Conservation (phyloP, 2,888 invertebrate genomes). For the Trachelus troglodyta region DNA sequence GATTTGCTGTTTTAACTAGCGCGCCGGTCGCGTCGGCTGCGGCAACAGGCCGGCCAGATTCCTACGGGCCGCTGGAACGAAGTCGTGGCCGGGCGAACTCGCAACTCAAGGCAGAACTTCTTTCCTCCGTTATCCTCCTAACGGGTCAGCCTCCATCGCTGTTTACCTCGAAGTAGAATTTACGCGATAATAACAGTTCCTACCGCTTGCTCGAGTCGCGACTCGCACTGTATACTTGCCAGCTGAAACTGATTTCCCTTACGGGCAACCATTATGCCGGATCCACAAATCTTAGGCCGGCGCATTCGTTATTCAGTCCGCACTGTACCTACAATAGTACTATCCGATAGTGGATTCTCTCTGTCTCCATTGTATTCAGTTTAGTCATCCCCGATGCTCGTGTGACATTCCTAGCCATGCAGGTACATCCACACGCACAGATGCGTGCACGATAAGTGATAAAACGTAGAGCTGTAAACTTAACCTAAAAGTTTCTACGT, state of each 20-base stretch:
- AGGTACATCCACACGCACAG: background rate
- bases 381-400: background rate
- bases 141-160: slow-evolving; percentile 2
- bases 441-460: background rate
- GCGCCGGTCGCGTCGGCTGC: background rate
- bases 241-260: background rate
- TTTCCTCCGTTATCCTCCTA: background rate
- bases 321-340: no score
- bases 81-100: background rate
- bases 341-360: background rate
- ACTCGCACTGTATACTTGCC: background rate
- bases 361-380: background rate
- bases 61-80: background rate
- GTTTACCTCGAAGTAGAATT: slow-evolving; percentile 1
- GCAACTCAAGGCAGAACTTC: background rate
- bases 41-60: background rate
- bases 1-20: slow-evolving; percentile 23
- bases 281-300: background rate
- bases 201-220: background rate
- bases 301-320: background rate
- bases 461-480: background rate
- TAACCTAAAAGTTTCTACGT: background rate
- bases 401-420: background rate
- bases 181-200: background rate
- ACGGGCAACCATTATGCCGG: background rate